Base-by-base conservation (phyloP, 2,888 invertebrate species). In the Chironomus tentans region DNA sequence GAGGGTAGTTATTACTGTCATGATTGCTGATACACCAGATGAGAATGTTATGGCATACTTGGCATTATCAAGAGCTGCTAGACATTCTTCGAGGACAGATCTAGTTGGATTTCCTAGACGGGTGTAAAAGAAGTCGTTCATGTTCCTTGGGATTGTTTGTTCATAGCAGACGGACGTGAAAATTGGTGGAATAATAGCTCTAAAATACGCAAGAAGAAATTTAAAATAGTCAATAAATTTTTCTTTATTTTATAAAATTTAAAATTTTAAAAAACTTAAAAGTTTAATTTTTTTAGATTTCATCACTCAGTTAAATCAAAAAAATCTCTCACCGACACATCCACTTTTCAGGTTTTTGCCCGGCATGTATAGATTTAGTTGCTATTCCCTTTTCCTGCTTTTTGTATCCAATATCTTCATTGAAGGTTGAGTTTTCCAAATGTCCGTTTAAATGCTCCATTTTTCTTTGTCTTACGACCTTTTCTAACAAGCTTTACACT, bases 301-400 rank as follows among this genome's bases (percentile, higher is more conserved):
- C n/a, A n/a, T n/a, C n/a, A n/a, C n/a, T n/a, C n/a, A n/a, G n/a
- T n/a, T n/a, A n/a, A n/a, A n/a, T n/a, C n/a, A n/a, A n/a, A n/a
- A n/a, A n/a, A n/a, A n/a, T n/a, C n/a, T n/a, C n/a, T 28, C 5
- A 62, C 70, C 70, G 13, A 74, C 92, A 92, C 24, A 85, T 90
- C 95, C 96, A 97, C 84, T 96, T 91, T 77, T 92, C 91, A 2
- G 98, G 94, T 78, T 94, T 92, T 83, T 97, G 97, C 2, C 95
- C 97, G 69, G 87, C 90, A 82, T 98, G 98, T 80, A 98, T 94
- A 38, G 98, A 96, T 79, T 88, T 87, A 2, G 98, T 98, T 10
- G 95, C 91, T 83, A 97, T 95, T 74, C 91, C 91, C 78, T 87
- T 86, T 62, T 87, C 87, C 80, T 87, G 87, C 78, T 87, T 85